Percentiles rank a stretch among this genome's conserved stretches.
phyloP scores from a whole-genome alignment of 2,113 vertebrate species.

The Notiomystis cincta region DNA sequence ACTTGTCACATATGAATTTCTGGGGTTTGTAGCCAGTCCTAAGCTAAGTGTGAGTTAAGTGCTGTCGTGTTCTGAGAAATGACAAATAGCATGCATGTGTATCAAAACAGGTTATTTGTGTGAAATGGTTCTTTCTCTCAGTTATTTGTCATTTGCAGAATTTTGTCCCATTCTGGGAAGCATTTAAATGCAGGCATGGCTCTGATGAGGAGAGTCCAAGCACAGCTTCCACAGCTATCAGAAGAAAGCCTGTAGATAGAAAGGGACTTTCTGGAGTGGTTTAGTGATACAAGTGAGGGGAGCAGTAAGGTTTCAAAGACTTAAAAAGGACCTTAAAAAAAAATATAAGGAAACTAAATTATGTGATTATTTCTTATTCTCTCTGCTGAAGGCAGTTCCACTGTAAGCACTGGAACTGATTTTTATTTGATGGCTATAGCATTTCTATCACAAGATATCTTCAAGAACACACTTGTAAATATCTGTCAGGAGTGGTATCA shows the following conservation, averaged over 20 bases:
- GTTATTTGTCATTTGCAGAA: not conserved
- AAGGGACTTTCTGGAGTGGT: not conserved
- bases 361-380: not conserved
- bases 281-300: not conserved
- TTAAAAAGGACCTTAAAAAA: not conserved
- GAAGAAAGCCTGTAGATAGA: not conserved
- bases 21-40: not conserved
- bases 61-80: not conserved
- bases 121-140: not conserved
- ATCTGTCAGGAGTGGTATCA: not conserved
- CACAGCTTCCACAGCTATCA: not conserved
- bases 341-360: not conserved
- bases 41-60: not conserved
- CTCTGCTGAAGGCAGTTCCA: not conserved
- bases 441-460: not conserved
- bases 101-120: fast-evolving
- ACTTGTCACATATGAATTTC: not conserved
- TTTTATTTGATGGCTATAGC: not conserved
- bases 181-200: not conserved
- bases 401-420: not conserved
- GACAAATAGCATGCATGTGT: too few species aligned
- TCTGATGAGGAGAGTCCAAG: not conserved
- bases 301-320: not conserved
- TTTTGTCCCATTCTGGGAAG: not conserved
- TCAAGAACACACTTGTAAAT: not conserved